Percentiles rank a stretch among this genome's conserved stretches.
Conservation (phyloP, 2,113 vertebrate species). For the Ranitomeya imitator region DNA sequence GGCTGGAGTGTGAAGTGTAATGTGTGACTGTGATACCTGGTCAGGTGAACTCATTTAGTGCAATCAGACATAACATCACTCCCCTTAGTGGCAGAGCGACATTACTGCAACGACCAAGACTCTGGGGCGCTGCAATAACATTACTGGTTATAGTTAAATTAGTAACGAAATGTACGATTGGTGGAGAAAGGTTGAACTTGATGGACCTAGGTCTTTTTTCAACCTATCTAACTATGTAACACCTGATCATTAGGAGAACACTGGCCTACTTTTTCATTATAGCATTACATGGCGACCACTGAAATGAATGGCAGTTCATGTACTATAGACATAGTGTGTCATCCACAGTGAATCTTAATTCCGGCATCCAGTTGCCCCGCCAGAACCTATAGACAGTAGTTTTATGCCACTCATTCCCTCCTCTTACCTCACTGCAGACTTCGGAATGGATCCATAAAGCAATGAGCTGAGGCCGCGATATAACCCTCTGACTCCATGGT, state of each 20-base stretch:
- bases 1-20: too few species aligned
- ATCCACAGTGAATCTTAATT: not conserved
- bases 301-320: not conserved
- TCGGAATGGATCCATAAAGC: conserved; percentile 79
- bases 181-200: too few species aligned
- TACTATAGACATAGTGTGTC: not conserved
- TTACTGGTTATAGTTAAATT: too few species aligned
- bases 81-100: too few species aligned
- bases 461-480: conserved; percentile 79
- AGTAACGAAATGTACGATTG: too few species aligned
- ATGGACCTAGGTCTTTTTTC: too few species aligned
- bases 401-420: not conserved
- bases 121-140: too few species aligned
- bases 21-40: too few species aligned
- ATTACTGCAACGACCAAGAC: too few species aligned
- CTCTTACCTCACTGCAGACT: conserved; percentile 76
- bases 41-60: too few species aligned
- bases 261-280: not conserved
- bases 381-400: not conserved
- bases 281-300: not conserved
- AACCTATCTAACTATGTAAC: too few species aligned
- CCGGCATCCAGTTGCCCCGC: not conserved
- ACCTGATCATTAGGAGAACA: not conserved
- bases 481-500: conserved; percentile 74
- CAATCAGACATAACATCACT: too few species aligned